Percentiles rank a stretch among this genome's conserved stretches.
These are phyloP conservation scores for Plumapathes pennacea DNA, from an alignment of 92 coral and sea anemone species.

Conservation along the genomic window DNA sequence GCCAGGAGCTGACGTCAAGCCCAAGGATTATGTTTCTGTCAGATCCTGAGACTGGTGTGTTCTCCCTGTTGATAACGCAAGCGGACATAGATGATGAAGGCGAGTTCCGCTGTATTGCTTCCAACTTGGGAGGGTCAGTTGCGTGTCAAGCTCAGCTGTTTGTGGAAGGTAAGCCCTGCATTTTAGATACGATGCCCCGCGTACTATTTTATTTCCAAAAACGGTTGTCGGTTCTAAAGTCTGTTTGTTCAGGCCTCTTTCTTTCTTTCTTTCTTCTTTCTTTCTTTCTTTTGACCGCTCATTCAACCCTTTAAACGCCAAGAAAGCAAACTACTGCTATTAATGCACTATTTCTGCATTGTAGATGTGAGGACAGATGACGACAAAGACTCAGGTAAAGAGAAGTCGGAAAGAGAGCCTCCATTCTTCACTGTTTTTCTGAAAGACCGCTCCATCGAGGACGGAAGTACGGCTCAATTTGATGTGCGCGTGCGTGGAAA, in stretches of 20 bases:
- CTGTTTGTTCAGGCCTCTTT: too few relatives aligned
- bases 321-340: too few relatives aligned
- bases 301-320: too few relatives aligned
- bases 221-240: too few relatives aligned
- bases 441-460: slow-evolving; percentile 76
- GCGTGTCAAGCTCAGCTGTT: slow-evolving; percentile 67
- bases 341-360: background rate
- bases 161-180: slow-evolving; percentile 60
- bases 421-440: slow-evolving; percentile 77
- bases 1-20: slow-evolving; percentile 65
- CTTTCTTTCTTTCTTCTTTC: too few relatives aligned
- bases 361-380: slow-evolving; percentile 32
- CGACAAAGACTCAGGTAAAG: slow-evolving; percentile 8
- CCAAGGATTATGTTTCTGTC: slow-evolving; percentile 81
- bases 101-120: slow-evolving; percentile 79
- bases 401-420: slow-evolving; percentile 50
- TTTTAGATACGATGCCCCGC: too few relatives aligned
- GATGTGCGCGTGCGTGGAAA: slow-evolving; percentile 90
- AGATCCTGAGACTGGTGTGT: slow-evolving; percentile 73
- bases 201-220: background rate
- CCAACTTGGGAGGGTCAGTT: slow-evolving; percentile 87
- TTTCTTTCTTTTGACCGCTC: too few relatives aligned
- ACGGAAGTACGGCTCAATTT: slow-evolving; percentile 76
- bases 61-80: slow-evolving; percentile 78
- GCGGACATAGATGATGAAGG: slow-evolving; percentile 78